A percentile compares a stretch with the other conserved stretches of the same genome.
These are phyloP conservation scores for Callyntrura sp. DNA, from an alignment of 2,888 invertebrate genomes.

Conservation along the genomic window DNA sequence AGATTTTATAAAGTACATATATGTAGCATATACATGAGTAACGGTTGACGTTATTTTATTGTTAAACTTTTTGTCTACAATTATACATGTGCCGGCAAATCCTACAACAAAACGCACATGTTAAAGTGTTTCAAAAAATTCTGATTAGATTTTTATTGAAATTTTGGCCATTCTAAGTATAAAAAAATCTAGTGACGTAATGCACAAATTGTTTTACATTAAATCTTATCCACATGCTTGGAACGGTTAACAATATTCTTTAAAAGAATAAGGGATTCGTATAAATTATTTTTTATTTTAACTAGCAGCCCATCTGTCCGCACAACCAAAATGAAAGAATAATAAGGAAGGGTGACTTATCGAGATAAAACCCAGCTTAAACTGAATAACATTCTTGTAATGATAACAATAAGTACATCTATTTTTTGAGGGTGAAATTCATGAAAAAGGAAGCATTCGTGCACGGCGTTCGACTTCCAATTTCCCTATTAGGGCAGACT, in stretches of 20 bases:
- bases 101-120: not conserved
- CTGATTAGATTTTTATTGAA: too few relatives aligned
- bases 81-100: not conserved
- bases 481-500: not conserved
- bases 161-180: not conserved
- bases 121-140: too few relatives aligned
- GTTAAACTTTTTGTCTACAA: too few relatives aligned
- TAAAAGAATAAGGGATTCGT: not conserved
- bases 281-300: not conserved
- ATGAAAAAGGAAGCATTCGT: not conserved
- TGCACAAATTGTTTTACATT: not conserved
- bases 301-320: conserved; percentile 31
- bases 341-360: conserved; percentile 32
- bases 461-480: not conserved
- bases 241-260: not conserved
- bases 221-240: not conserved
- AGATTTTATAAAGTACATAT: too few relatives aligned
- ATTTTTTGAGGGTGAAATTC: conserved; percentile 45
- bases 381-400: conserved; percentile 43
- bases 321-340: conserved; percentile 2
- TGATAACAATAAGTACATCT: conserved; percentile 30
- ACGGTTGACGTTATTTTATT: too few relatives aligned
- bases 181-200: not conserved
- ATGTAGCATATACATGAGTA: too few relatives aligned
- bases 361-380: conserved; percentile 50